Evolutionary conservation across 2,888 invertebrate species (phyloP).

Genomic region (Synergus japonicus): DNA sequence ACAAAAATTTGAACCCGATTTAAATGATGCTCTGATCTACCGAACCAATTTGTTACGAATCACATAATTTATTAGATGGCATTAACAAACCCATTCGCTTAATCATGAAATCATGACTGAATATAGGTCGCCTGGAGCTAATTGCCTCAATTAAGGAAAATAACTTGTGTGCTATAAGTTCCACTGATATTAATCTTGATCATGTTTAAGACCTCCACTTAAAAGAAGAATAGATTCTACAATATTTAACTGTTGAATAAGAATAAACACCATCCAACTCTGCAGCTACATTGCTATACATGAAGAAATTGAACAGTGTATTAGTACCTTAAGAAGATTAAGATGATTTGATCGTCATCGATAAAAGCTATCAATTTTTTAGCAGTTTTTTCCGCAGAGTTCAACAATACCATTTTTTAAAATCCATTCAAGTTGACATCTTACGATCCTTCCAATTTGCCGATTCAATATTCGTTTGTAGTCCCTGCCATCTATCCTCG

Average conservation of each 20-base stretch:
- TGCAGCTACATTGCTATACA: not conserved
- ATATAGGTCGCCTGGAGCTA: slow-evolving; percentile 4
- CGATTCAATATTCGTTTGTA: not conserved
- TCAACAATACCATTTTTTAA: slow-evolving; percentile 16
- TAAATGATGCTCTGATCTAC: slow-evolving; percentile 22
- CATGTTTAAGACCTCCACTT: not conserved
- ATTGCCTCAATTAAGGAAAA: slow-evolving; percentile 17
- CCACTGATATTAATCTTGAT: slow-evolving; percentile 3
- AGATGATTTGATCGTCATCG: not conserved
- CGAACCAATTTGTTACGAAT: slow-evolving; percentile 10
- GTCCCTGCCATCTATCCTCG: slow-evolving; percentile 8
- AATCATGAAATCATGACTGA: slow-evolving; percentile 2
- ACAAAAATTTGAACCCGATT: slow-evolving; percentile 25
- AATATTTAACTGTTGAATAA: not conserved
- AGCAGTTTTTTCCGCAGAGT: not conserved
- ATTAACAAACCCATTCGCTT: slow-evolving; percentile 20
- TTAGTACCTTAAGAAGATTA: not conserved
- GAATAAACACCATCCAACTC: not conserved
- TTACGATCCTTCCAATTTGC: slow-evolving; percentile 5
- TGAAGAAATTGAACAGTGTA: not conserved
- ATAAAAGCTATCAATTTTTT: not conserved
- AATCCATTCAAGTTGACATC: not conserved
- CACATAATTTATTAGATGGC: slow-evolving; percentile 11
- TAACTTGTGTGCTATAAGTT: not conserved
- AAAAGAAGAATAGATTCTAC: not conserved